phyloP scores from a whole-genome alignment of 2,797 vertebrate species.

The Dallia pectoralis region DNA sequence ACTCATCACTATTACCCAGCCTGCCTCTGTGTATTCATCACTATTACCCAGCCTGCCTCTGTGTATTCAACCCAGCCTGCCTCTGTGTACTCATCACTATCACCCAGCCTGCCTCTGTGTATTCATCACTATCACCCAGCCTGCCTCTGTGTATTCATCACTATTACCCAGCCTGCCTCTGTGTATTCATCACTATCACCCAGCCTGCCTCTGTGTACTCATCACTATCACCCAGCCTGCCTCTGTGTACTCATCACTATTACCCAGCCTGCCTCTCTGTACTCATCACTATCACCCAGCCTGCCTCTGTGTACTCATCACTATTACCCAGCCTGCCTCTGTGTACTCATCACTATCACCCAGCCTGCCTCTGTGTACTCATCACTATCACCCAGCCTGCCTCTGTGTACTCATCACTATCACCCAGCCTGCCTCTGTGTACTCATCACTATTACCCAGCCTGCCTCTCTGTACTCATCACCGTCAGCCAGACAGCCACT shows the following conservation, averaged over 20 bases:
- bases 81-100: constrained; percentile 68
- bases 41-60: constrained; percentile 65
- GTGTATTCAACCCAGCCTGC: constrained; percentile 62
- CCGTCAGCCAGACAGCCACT: constrained; percentile 62
- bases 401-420: constrained; percentile 68
- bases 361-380: constrained; percentile 61
- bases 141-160: constrained; percentile 61
- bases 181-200: constrained; percentile 70
- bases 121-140: constrained; percentile 69
- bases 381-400: constrained; percentile 67
- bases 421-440: constrained; percentile 62
- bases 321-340: constrained; percentile 65
- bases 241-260: constrained; percentile 68
- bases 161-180: constrained; percentile 65
- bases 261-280: constrained; percentile 62
- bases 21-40: constrained; percentile 61
- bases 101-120: constrained; percentile 62
- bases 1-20: constrained; percentile 69
- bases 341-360: constrained; percentile 70
- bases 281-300: constrained; percentile 69
- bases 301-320: constrained; percentile 61
- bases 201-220: constrained; percentile 61
- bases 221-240: constrained; percentile 67
- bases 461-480: constrained; percentile 62
- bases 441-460: constrained; percentile 69